These are phyloP conservation scores for Gila orcuttii DNA, from an alignment of 2,113 vertebrate species.

Conservation along the genomic window DNA sequence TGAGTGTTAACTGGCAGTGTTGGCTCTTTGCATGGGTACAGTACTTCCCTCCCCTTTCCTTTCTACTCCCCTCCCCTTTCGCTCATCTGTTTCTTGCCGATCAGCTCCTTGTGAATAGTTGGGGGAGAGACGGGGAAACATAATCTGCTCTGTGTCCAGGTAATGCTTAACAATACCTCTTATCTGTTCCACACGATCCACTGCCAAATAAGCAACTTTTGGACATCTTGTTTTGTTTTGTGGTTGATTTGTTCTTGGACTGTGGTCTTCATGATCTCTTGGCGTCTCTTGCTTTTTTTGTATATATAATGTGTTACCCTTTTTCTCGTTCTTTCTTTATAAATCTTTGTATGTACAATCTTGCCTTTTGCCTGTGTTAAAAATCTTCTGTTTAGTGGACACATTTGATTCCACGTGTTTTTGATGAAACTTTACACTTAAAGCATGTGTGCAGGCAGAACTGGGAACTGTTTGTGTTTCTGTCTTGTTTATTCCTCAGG, in stretches of 20 bases:
- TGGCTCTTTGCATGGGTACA: slow-evolving; percentile 51
- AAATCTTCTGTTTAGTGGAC: not conserved
- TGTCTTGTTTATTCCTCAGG: slow-evolving; percentile 14
- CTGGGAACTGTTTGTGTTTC: slow-evolving; percentile 8
- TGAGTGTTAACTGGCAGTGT: slow-evolving; percentile 51
- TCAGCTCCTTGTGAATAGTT: slow-evolving; percentile 30
- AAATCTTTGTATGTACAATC: not conserved
- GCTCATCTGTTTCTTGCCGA: slow-evolving; percentile 38
- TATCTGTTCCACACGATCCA: not conserved
- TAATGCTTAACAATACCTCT: slow-evolving; percentile 44
- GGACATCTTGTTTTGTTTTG: not conserved
- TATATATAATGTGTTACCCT: not conserved
- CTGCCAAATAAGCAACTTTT: not conserved
- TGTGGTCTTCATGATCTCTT: not conserved
- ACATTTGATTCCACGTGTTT: slow-evolving; percentile 47
- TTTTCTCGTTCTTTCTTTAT: not conserved
- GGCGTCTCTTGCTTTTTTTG: slow-evolving; percentile 4
- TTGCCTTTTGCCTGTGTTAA: not conserved
- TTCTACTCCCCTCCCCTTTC: slow-evolving; percentile 8
- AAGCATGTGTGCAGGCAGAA: slow-evolving; percentile 15
- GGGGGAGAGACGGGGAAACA: slow-evolving; percentile 38
- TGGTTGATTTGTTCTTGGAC: not conserved
- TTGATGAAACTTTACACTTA: slow-evolving; percentile 39
- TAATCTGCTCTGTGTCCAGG: slow-evolving; percentile 53
- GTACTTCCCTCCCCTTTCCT: slow-evolving; percentile 58